Evolutionary conservation across 2,113 vertebrate genomes (phyloP).

Genomic region (Triplophysa tibetana): DNA sequence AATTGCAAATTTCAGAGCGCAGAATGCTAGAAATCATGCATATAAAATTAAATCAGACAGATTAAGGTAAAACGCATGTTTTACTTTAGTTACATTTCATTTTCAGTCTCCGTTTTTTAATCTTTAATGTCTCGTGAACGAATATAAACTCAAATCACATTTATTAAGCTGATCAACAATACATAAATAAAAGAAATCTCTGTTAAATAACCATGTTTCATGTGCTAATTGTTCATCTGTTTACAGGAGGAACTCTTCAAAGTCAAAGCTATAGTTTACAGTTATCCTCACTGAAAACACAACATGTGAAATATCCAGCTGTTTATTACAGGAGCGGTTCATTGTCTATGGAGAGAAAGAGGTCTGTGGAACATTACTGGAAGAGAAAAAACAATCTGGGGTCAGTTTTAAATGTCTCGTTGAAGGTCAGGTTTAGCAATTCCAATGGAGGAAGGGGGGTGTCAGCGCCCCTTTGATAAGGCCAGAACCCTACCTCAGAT

Average conservation of each 20-base stretch:
- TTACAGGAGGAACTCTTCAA: not conserved
- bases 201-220: not conserved
- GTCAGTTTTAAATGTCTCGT: conserved; percentile 59
- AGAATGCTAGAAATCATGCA: not conserved
- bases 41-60: not conserved
- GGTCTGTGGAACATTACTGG: conserved; percentile 1
- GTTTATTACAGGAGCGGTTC: conserved; percentile 7
- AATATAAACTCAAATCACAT: not conserved
- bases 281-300: not conserved
- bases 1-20: not conserved
- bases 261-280: conserved; percentile 10
- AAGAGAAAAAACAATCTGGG: conserved; percentile 44
- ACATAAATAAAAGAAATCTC: not conserved
- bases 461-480: conserved; percentile 48
- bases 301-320: not conserved
- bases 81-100: not conserved
- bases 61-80: not conserved
- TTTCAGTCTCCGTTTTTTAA: not conserved
- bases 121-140: not conserved
- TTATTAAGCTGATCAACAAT: not conserved
- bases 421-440: conserved; percentile 64
- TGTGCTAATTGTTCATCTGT: not conserved
- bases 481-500: conserved; percentile 24
- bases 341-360: not conserved
- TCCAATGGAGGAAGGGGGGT: conserved; percentile 45